Base-by-base conservation (phyloP, 2,888 invertebrate species). In the Microctonus aethiopoides region DNA sequence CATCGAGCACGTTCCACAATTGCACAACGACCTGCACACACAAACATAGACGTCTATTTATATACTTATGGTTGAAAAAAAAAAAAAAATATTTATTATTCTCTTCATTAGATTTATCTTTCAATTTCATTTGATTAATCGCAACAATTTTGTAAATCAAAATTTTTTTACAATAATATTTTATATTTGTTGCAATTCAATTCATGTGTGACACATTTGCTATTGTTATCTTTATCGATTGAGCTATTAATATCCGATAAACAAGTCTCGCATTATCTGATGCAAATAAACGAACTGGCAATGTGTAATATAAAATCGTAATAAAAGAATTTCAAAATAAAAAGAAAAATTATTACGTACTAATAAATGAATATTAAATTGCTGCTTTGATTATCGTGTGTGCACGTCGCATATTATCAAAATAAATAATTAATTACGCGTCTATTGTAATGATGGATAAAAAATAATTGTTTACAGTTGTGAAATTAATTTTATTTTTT, bases 181-280 rank as follows among this genome's bases (percentile, higher is more conserved):
- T n/a, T n/a, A n/a, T n/a, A n/a, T n/a, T n/a, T 29, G 29, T 7
- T 2, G 26, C 20, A 11, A 6, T 24, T 24, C 9, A n/a, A 26
- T 26, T 26, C 9, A 6, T 56, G 26, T n/a, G 29, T 57, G 13
- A 29, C n/a, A 57, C 34, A 57, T 34, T 56, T 34, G 29, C 51
- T 63, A 51, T 63, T 63, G 51, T 63, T 51, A 63, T 63, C 51
- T 29, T 51, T 51, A 63, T 63, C 62, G 62, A 63, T 63, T 26
- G 51, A 63, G 51, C 51, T 63, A 63, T 63, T 63, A 63, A 51
- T 63, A 41, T 63, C 62, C 46, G 16, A 46, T 46, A 7, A 16
- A 16, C 46, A 16, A 46, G 20, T 34, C n/a, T 24, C 51, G 51
- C 13, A 16, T 16, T 41, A 61, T 61, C 62, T 63, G 41, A 46